Base-by-base conservation (phyloP, 2,888 invertebrate genomes). In the Drosophila nr. medialis region DNA sequence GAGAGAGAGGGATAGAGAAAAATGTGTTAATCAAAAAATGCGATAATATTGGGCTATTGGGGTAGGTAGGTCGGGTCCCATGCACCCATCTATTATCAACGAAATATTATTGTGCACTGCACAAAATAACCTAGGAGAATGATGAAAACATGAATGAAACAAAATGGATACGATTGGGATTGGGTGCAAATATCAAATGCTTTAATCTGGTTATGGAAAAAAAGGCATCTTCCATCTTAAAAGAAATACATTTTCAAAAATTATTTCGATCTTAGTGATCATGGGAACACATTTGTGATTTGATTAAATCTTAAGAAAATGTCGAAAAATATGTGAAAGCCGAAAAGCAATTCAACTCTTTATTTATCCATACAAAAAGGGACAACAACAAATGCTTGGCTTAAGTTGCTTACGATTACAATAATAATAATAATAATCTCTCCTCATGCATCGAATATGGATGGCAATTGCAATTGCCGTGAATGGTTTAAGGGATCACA, bases 61-160 rank as follows among this genome's bases (percentile, higher is more conserved):
- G 77, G 69, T 69, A 76, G 77, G 77, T 27, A 72, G 48, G 27
- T 53, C 13, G 30, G n/a, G n/a, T 51, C 5, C 30, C 18, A 49
- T 30, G 29, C 27, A 11, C 10, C 40, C 42, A 42, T 42, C 21
- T 42, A 42, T 30, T 15, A 30, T 18, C 18, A 29, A 27, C 3
- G 2, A 30, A 11, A 6, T 29, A n/a, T n/a, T n/a, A 18, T 27
- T 29, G 54, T 54, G 36, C 18, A n/a, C 54, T n/a, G 7, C 10
- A 6, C 27, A n/a, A 54, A 36, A 38, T 13, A 38, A 29, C 6
- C 29, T 4, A 13, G 6, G 13, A 3, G 13, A 15, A 45, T 15
- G 24, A 21, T 4, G 21, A 21, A 42, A 21, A 42, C 11, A 1
- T 21, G 5, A 42, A 42, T 24, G 4, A 24, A 15, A 8, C 36